A percentile compares a stretch with the other conserved stretches of the same genome.
These are phyloP conservation scores for Theristicus caerulescens DNA, from an alignment of 2,113 vertebrate species.

Conservation along the genomic window DNA sequence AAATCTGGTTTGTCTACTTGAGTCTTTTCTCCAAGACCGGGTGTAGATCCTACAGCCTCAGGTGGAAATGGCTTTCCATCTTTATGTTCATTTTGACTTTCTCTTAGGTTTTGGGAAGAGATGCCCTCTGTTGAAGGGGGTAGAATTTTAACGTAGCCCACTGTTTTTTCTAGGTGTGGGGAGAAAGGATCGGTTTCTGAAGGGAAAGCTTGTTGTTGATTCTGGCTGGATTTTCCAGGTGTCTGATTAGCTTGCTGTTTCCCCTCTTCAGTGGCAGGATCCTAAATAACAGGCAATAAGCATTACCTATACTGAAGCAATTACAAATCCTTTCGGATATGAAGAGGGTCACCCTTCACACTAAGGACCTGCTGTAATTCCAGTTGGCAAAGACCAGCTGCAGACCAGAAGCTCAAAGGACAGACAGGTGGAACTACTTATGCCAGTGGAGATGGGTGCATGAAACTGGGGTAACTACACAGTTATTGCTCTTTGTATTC, in stretches of 20 bases:
- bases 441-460: not conserved
- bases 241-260: not conserved
- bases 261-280: not conserved
- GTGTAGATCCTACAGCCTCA: not conserved
- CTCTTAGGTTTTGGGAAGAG: not conserved
- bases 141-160: constrained; percentile 31
- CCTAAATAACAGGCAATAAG: constrained; percentile 6
- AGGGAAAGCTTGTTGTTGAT: not conserved
- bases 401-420: not conserved
- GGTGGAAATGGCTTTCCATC: not conserved
- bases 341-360: not conserved
- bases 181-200: not conserved
- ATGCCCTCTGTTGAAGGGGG: not conserved
- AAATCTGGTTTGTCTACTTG: not conserved
- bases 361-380: not conserved
- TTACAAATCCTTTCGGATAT: not conserved
- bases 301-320: not conserved
- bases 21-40: not conserved
- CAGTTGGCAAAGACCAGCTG: not conserved
- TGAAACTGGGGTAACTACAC: not conserved
- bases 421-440: not conserved
- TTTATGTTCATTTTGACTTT: not conserved
- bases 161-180: not conserved
- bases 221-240: not conserved
- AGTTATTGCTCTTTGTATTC: not conserved